Evolutionary conservation across 2,113 vertebrate species (phyloP).

Genomic region (Paramormyrops kingsleyae): DNA sequence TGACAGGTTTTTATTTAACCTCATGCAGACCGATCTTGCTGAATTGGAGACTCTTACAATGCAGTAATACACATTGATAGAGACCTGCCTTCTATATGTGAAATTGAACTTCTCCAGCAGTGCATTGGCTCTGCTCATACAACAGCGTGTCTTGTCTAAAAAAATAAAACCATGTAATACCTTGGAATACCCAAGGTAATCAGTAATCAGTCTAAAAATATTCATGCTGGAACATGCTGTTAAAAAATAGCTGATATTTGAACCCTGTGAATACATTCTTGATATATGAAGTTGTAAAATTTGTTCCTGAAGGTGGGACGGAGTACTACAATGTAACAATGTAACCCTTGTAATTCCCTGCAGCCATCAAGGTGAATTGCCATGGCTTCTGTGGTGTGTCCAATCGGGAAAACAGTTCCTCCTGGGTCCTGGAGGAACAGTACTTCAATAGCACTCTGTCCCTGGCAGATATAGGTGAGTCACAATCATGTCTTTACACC

Average conservation of each 20-base stretch:
- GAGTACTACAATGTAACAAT: background rate
- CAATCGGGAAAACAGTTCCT: slow-evolving; percentile 70
- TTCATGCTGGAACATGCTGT: background rate
- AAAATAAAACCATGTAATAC: background rate
- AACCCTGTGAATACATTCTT: background rate
- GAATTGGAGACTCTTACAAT: background rate
- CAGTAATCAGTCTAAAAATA: background rate
- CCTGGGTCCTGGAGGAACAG: slow-evolving; percentile 76
- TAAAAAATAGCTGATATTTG: background rate
- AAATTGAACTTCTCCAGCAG: background rate
- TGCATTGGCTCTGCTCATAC: background rate
- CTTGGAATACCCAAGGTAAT: background rate
- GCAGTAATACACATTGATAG: background rate
- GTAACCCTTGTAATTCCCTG: slow-evolving; percentile 5
- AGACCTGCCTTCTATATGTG: background rate
- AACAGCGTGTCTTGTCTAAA: background rate
- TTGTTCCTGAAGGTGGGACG: background rate
- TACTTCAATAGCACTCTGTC: slow-evolving; percentile 84
- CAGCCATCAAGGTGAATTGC: slow-evolving; percentile 89
- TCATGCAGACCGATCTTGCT: background rate
- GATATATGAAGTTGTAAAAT: background rate
- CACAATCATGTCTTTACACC: background rate
- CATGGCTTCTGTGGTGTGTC: slow-evolving; percentile 81
- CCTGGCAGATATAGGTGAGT: slow-evolving; percentile 84
- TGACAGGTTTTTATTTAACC: background rate